Base-by-base conservation (phyloP, 2,888 invertebrate species). In the Microctonus brassicae region DNA sequence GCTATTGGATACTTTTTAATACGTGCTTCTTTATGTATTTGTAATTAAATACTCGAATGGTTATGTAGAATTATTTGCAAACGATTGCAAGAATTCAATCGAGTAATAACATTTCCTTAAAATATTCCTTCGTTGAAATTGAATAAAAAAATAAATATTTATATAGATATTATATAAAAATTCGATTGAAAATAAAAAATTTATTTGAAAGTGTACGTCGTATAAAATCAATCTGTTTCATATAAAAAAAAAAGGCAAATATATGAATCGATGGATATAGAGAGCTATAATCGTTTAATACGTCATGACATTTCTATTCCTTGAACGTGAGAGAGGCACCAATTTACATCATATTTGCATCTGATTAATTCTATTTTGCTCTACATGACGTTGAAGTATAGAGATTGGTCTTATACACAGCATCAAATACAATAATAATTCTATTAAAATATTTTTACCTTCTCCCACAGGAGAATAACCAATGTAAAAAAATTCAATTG, bases 321-420 rank as follows among this genome's bases (percentile, higher is more conserved):
- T 33, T 24, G 33, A 33, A 33, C 26, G 39, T 17, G 29, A 17
- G 52, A 69, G 62, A 65, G 55, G 57, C 61, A 62, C 34, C 58
- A 72, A 72, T 72, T 72, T 67, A 63, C 71, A 67, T 72, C 47
- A 33, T n/a, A 72, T 72, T 72, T 67, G 57, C 72, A 72, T 72
- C 53, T 66, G 33, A 66, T 66, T 66, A 66, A 66, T 66, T 57
- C 39, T n/a, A 66, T 39, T 66, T 66, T 42, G 57, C 66, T 57
- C 57, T 24, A 57, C 66, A 66, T 66, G 39, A 26, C 24, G 6
- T 29, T 58, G n/a, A 33, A 17, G 4, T 26, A 20, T n/a, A n/a
- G n/a, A 36, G 39, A 55, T 63, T 47, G 26, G 47, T 57, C 57
- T 7, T 7, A 66, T n/a, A 42, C 47, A 6, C 20, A n/a, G 36